A percentile compares a stretch with the other conserved stretches of the same genome.
Conservation (phyloP, 2,113 vertebrate genomes). For the Plectropomus leopardus region DNA sequence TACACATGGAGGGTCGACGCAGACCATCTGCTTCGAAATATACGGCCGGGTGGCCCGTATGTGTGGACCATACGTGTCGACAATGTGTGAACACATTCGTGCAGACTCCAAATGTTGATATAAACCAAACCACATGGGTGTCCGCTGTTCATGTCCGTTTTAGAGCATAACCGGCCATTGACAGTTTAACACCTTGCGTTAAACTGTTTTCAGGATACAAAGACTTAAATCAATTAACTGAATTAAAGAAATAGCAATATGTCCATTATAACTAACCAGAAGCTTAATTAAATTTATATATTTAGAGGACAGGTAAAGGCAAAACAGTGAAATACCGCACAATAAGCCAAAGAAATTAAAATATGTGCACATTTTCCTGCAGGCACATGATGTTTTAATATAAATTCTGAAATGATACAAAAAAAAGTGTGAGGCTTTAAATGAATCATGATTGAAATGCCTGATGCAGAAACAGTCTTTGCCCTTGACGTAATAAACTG, state of each 20-base stretch:
- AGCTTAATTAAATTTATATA: neutral
- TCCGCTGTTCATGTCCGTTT: neutral
- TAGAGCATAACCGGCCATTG: neutral
- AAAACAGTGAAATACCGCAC: neutral
- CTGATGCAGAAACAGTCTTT: constrained; percentile 12
- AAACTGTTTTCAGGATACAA: neutral
- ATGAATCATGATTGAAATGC: constrained; percentile 29
- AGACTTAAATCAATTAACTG: too few relatives aligned
- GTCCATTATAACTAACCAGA: too few relatives aligned
- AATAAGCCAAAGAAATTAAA: neutral
- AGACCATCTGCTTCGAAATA: neutral
- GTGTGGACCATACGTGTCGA: neutral
- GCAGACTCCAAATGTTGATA: constrained; percentile 19
- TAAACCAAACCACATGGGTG: constrained; percentile 15
- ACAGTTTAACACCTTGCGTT: neutral
- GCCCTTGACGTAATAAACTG: constrained; percentile 32
- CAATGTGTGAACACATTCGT: neutral
- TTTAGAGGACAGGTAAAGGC: neutral
- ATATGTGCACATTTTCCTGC: neutral
- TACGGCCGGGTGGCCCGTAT: constrained; percentile 1
- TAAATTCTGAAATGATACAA: constrained; percentile 14
- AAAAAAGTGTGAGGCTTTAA: neutral
- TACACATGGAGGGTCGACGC: neutral
- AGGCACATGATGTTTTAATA: neutral
- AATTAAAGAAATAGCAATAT: too few relatives aligned